Base-by-base conservation (phyloP, 2,888 invertebrate species). In the Sycophila texana region DNA sequence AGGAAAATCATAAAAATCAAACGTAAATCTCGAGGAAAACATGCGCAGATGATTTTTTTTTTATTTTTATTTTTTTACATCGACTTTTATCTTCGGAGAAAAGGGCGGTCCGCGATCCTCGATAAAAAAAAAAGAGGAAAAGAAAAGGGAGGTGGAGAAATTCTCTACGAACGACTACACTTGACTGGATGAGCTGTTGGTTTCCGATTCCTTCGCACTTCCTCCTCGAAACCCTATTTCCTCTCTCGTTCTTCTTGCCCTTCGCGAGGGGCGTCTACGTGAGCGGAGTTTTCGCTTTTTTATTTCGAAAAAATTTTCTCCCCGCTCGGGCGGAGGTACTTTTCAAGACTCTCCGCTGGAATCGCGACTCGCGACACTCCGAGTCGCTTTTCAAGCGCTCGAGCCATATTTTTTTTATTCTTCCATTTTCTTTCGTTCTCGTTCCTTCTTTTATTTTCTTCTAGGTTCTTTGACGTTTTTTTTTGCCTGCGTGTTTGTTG, bases 271-370 rank as follows among this genome's bases (percentile, higher is more conserved):
- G 26, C 26, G 26, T 26, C 26, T 26, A 73, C 22, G 57, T 74
- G 74, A 79, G 70, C 65, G 73, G 74, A 65, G 70, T 74, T 49
- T 73, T 78, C 74, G 74, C 74, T 65, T 71, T 39, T 77, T 47
- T 7, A 22, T 71, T 63, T 66, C 63, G 1, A 30, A 75, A 75
- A 39, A 39, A 60, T 4, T 60, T 71, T 51, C 4, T 39, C 18
- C 51, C 55, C 53, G 10, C 47, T 75, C 63, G 7, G 16, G 30
- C 53, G 60, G 47, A 71, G 79, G 66, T 53, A 57, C 63, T 79
- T 74, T 63, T 74, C 49, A 78, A 68, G 67, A 49, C 63, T 67
- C 51, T 72, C 49, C 57, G n/a, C 14, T 49, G 3, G 39, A 20
- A 49, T 58, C 57, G 51, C 51, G 18, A 67, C 51, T 74, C 30